Percentiles rank a stretch among this genome's conserved stretches.
Conservation (phyloP, 64 coral and sea anemone species). For the Porites lutea region DNA sequence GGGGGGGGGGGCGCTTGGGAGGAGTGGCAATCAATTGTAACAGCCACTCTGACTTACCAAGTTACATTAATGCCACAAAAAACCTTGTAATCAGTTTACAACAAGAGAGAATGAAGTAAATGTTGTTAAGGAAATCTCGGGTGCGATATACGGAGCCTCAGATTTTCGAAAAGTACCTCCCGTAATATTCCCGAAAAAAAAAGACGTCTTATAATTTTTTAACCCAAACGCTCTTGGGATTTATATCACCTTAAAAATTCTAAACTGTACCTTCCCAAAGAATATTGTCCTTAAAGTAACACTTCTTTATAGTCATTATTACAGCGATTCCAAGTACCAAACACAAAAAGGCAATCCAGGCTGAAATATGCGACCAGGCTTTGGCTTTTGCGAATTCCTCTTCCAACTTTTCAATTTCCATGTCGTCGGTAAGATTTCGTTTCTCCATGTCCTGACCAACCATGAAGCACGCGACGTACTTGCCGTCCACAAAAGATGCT, state of each 20-base stretch:
- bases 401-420: background rate
- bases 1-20: too few species aligned
- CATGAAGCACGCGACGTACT: constrained; percentile 1
- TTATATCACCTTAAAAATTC: background rate
- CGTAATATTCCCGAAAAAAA: too few species aligned
- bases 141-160: too few species aligned
- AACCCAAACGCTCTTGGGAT: too few species aligned
- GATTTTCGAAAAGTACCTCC: too few species aligned
- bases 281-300: constrained; percentile 35
- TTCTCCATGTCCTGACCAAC: constrained; percentile 24
- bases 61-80: too few species aligned
- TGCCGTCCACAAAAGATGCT: background rate
- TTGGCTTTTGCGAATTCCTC: background rate
- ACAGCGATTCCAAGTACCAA: background rate
- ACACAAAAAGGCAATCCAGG: constrained; percentile 1
- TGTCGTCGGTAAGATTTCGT: constrained; percentile 24
- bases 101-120: too few species aligned
- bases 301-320: background rate
- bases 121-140: too few species aligned
- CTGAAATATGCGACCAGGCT: constrained; percentile 27
- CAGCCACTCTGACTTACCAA: too few species aligned
- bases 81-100: too few species aligned
- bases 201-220: too few species aligned
- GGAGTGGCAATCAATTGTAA: too few species aligned
- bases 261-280: constrained; percentile 19